Conservation (phyloP, 2,797 vertebrate genomes). For the Cynopterus sphinx region DNA sequence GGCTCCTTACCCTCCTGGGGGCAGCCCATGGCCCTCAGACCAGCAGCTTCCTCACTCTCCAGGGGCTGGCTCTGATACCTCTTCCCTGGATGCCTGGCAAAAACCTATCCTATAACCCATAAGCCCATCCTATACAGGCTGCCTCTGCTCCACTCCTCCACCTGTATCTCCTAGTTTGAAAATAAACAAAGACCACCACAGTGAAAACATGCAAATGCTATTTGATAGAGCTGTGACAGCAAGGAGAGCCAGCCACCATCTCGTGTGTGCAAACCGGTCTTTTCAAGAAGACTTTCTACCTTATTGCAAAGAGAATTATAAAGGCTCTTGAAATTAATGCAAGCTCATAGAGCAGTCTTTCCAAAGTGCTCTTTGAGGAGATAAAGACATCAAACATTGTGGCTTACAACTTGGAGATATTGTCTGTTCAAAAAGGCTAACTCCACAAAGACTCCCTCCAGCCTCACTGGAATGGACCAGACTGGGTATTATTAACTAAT, state of each 20-base stretch:
- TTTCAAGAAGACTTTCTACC: not conserved
- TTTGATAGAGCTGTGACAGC: not conserved
- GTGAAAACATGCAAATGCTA: not conserved
- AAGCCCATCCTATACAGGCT: not conserved
- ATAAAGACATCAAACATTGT: not conserved
- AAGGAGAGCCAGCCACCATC: not conserved
- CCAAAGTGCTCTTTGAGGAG: not conserved
- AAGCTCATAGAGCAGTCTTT: not conserved
- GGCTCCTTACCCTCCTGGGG: not conserved
- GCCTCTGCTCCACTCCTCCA: not conserved
- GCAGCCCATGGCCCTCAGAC: not conserved
- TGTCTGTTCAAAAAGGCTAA: not conserved
- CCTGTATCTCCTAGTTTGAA: not conserved
- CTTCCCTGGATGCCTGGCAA: not conserved
- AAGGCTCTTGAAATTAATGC: not conserved
- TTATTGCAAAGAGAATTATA: not conserved
- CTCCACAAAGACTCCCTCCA: not conserved
- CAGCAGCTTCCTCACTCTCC: not conserved
- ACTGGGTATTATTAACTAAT: not conserved
- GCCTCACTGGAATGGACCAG: not conserved
- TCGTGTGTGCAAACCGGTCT: not conserved
- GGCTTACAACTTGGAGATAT: not conserved
- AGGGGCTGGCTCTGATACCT: not conserved
- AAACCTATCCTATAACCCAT: not conserved
- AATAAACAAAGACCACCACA: not conserved